A percentile compares a stretch with the other conserved stretches of the same genome.
phyloP scores from a whole-genome alignment of 1,140 invertebrate genomes.

The Luehdorfia chinensis region DNA sequence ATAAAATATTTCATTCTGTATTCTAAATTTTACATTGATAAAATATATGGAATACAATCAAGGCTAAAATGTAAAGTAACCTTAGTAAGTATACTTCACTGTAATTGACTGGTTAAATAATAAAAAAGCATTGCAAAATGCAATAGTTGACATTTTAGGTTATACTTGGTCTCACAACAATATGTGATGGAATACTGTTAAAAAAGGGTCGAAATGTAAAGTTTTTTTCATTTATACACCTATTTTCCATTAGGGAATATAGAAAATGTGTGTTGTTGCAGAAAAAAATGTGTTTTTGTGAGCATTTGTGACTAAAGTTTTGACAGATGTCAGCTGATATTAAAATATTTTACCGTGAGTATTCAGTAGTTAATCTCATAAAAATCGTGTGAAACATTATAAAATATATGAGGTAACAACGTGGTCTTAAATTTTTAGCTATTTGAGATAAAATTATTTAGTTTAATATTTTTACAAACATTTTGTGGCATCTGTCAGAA shows the following conservation, averaged over 20 bases:
- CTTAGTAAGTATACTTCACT: no score
- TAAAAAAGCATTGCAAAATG: background rate
- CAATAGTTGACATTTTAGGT: slow-evolving; percentile 35
- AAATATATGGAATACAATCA: no score
- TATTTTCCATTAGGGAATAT: slow-evolving; percentile 28
- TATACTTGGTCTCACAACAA: slow-evolving; percentile 36
- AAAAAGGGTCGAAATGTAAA: slow-evolving; percentile 40
- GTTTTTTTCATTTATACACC: slow-evolving; percentile 28
- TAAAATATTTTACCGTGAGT: slow-evolving; percentile 31
- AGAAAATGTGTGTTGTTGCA: slow-evolving; percentile 36
- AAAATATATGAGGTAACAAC: slow-evolving; percentile 6
- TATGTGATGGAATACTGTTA: slow-evolving; percentile 60
- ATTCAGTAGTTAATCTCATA: slow-evolving; percentile 21
- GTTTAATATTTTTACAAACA: no score
- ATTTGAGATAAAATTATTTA: no score
- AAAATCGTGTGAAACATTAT: background rate
- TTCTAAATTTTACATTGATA: no score
- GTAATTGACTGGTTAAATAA: no score
- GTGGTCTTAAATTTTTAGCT: background rate
- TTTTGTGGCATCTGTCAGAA: slow-evolving; percentile 15
- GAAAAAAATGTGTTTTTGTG: slow-evolving; percentile 58
- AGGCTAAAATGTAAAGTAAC: no score
- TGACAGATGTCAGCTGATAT: slow-evolving; percentile 66
- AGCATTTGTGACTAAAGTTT: slow-evolving; percentile 71
- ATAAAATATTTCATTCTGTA: no score